A percentile compares a stretch with the other conserved stretches of the same genome.
phyloP scores from a whole-genome alignment of 1,140 invertebrate genomes.

The Drosophila pandora region DNA sequence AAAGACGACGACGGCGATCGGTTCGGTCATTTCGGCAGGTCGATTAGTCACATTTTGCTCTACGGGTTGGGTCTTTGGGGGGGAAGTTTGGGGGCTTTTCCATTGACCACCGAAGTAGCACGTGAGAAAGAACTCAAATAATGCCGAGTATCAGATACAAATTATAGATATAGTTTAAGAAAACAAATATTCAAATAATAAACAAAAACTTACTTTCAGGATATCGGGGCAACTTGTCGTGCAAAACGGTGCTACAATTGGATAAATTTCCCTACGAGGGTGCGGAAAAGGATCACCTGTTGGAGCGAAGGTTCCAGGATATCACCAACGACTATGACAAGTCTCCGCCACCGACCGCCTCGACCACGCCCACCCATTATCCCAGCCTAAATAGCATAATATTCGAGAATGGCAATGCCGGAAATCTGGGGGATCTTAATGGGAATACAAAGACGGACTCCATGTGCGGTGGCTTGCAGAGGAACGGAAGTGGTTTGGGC shows the following conservation, averaged over 20 bases:
- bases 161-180: conserved; percentile 1
- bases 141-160: conserved; percentile 1
- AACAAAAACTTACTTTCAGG: conserved; percentile 34
- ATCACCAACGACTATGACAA: conserved; percentile 81
- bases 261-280: conserved; percentile 77
- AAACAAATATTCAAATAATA: not conserved
- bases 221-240: conserved; percentile 82
- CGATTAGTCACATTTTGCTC: conserved; percentile 70
- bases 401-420: conserved; percentile 63
- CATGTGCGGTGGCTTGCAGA: conserved; percentile 45
- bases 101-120: conserved; percentile 67
- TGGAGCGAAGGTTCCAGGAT: conserved; percentile 80
- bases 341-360: conserved; percentile 73
- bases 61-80: not conserved
- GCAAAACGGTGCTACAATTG: conserved; percentile 79
- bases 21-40: conserved; percentile 53
- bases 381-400: conserved; percentile 77
- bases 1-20: conserved; percentile 61
- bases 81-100: conserved; percentile 2
- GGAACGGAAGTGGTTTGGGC: conserved; percentile 18
- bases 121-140: conserved; percentile 54
- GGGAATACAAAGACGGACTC: conserved; percentile 73
- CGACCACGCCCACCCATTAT: conserved; percentile 73
- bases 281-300: conserved; percentile 70
- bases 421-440: conserved; percentile 68